Evolutionary conservation across 1,140 invertebrate species (phyloP).

Genomic region (Zaprionus nigranus): DNA sequence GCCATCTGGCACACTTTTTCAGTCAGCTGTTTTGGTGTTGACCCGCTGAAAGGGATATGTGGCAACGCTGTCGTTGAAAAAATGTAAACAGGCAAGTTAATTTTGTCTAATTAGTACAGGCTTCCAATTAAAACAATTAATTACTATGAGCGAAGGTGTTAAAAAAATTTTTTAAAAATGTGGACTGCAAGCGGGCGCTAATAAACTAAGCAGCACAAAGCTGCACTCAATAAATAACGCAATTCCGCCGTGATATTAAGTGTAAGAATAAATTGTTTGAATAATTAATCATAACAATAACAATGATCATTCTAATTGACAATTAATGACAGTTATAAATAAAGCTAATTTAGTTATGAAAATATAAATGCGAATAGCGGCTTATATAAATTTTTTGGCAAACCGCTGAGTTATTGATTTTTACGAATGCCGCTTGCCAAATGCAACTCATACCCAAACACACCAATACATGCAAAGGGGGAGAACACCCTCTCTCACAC

Average conservation of each 20-base stretch:
- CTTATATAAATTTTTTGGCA: constrained; percentile 38
- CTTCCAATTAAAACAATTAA: constrained; percentile 1
- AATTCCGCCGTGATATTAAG: constrained; percentile 8
- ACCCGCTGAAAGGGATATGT: background rate
- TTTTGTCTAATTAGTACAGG: constrained; percentile 19
- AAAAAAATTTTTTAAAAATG: constrained; percentile 20
- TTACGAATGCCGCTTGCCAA: constrained; percentile 57
- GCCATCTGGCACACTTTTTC: background rate
- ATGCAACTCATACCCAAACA: constrained; percentile 53
- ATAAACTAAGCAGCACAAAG: background rate
- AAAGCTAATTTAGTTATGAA: background rate
- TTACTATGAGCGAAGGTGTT: constrained; percentile 1
- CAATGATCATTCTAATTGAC: background rate
- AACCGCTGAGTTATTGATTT: constrained; percentile 60
- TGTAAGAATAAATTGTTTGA: constrained; percentile 28
- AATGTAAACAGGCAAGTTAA: constrained; percentile 40
- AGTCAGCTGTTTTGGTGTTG: constrained; percentile 24
- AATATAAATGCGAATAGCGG: background rate
- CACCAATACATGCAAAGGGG: background rate
- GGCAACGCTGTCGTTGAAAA: constrained; percentile 27
- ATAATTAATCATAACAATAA: constrained; percentile 17
- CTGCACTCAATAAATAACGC: background rate
- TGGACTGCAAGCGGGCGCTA: background rate
- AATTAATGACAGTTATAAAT: background rate
- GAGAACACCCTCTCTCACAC: constrained; percentile 7